Conservation (phyloP, 2,797 vertebrate genomes). For the Pangasius djambal region DNA sequence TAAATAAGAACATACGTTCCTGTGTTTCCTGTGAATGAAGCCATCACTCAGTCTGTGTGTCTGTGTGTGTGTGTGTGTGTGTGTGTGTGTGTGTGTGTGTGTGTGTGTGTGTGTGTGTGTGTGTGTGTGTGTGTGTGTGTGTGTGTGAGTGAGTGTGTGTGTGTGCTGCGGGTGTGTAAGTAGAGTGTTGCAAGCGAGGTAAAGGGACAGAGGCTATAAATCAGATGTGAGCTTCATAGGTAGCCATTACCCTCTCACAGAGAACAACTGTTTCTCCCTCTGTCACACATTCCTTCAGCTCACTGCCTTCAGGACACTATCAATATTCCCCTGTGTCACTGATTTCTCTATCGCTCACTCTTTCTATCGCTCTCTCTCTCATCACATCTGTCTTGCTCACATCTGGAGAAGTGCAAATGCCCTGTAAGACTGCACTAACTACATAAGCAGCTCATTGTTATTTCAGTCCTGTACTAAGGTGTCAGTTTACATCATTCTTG, state of each 20-base stretch:
- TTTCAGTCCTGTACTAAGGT: slow-evolving; percentile 64
- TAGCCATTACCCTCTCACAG: slow-evolving; percentile 74
- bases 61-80: too few relatives aligned
- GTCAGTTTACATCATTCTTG: neutral
- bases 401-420: slow-evolving; percentile 77
- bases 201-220: slow-evolving; percentile 68
- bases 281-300: slow-evolving; percentile 67
- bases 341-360: slow-evolving; percentile 59
- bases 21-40: slow-evolving; percentile 61
- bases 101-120: too few relatives aligned
- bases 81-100: too few relatives aligned
- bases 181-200: slow-evolving; percentile 43
- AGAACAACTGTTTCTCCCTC: slow-evolving; percentile 76
- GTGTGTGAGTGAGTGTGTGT: neutral
- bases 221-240: slow-evolving; percentile 62
- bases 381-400: slow-evolving; percentile 72
- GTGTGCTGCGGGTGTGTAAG: slow-evolving; percentile 37
- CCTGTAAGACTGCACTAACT: slow-evolving; percentile 71
- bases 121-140: neutral
- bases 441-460: slow-evolving; percentile 65
- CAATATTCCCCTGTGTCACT: slow-evolving; percentile 59
- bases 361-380: slow-evolving; percentile 59
- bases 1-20: slow-evolving; percentile 39
- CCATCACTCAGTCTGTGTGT: slow-evolving; percentile 53
- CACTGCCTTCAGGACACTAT: slow-evolving; percentile 65